phyloP scores from a whole-genome alignment of 1,140 invertebrate genomes.

The Magallana ariakensis region DNA sequence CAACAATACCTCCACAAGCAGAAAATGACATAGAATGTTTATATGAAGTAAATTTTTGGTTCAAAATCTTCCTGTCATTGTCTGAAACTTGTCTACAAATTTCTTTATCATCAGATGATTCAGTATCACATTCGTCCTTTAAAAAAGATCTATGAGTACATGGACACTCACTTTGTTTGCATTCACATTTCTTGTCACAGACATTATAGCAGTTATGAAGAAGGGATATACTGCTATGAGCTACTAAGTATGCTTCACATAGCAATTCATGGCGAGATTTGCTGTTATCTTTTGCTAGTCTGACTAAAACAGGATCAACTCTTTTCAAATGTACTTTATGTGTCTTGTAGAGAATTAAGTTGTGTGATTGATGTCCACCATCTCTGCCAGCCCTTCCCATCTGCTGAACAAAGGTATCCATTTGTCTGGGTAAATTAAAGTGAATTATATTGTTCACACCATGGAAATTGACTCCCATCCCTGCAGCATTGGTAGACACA shows the following conservation, averaged over 20 bases:
- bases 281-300: conserved; percentile 21
- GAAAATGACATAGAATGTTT: background rate
- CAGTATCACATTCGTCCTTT: conserved; percentile 29
- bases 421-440: conserved; percentile 54
- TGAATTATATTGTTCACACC: conserved; percentile 51
- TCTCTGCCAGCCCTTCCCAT: conserved; percentile 59
- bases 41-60: background rate
- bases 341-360: conserved; percentile 52
- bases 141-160: conserved; percentile 2
- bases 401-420: conserved; percentile 62
- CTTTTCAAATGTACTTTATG: conserved; percentile 57
- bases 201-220: conserved; percentile 51
- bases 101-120: conserved; percentile 38
- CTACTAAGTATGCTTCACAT: conserved; percentile 41
- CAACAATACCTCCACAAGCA: background rate
- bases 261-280: conserved; percentile 44
- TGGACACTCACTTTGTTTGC: conserved; percentile 36
- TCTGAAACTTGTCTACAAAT: background rate
- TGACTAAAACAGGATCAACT: conserved; percentile 43
- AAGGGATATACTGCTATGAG: conserved; percentile 5
- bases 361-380: conserved; percentile 46
- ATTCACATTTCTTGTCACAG: conserved; percentile 51
- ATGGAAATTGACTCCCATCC: conserved; percentile 61
- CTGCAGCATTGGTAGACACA: conserved; percentile 57
- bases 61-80: background rate